phyloP scores from a whole-genome alignment of 2,888 invertebrate species.

The Stictocephala bisonia region DNA sequence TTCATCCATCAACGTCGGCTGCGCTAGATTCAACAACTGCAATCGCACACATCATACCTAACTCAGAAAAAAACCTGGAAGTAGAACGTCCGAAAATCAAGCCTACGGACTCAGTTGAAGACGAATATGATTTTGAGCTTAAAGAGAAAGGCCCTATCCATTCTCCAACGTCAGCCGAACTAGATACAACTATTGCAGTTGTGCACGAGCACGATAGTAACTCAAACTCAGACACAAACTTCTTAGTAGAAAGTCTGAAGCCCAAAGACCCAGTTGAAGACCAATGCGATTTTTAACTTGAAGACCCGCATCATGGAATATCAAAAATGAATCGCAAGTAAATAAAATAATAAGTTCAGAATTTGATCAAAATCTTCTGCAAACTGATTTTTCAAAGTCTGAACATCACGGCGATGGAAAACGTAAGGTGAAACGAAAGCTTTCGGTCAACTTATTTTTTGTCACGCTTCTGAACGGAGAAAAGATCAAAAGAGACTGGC shows the following conservation, averaged over 20 bases:
- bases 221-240: not conserved
- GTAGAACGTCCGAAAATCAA: not conserved
- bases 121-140: conserved; percentile 2
- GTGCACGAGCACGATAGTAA: not conserved
- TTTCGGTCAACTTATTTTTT: not conserved
- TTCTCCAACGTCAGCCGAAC: not conserved
- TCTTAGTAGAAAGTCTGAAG: not conserved
- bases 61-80: not conserved
- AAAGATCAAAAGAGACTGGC: not conserved
- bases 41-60: not conserved
- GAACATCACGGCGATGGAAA: not conserved
- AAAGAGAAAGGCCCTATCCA: not conserved
- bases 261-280: not conserved
- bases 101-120: not conserved
- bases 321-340: not conserved
- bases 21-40: not conserved
- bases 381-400: not conserved
- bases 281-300: too few species aligned
- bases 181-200: conserved; percentile 24
- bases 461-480: not conserved
- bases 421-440: not conserved
- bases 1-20: not conserved
- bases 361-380: not conserved
- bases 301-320: not conserved
- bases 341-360: not conserved